These are phyloP conservation scores for Zoanthus gigantus DNA, from an alignment of 92 coral and sea anemone species.

Conservation along the genomic window DNA sequence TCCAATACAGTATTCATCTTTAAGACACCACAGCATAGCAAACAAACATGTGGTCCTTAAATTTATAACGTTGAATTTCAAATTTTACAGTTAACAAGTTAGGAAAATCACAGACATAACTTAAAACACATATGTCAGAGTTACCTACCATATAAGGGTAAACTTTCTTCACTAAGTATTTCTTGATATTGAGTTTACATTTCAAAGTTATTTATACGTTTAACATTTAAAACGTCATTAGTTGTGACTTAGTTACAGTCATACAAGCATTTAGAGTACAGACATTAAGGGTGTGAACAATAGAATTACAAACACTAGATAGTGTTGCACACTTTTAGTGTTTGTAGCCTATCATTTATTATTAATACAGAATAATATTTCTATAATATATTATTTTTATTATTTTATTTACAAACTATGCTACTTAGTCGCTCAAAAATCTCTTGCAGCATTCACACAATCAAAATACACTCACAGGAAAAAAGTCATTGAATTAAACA, in stretches of 20 bases:
- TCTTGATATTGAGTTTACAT: constrained; percentile 35
- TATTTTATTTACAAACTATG: neutral
- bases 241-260: constrained; percentile 7
- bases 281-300: neutral
- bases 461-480: neutral
- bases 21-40: constrained; percentile 25
- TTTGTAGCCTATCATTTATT: neutral
- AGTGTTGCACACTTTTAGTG: neutral
- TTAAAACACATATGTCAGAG: neutral
- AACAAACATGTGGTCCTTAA: constrained; percentile 33
- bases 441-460: neutral
- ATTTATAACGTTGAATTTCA: constrained; percentile 15
- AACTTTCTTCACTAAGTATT: constrained; percentile 10
- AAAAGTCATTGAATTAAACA: neutral
- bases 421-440: neutral
- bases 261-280: constrained; percentile 2
- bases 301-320: neutral
- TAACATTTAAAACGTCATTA: constrained; percentile 35
- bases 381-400: neutral
- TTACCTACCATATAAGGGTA: constrained; percentile 1
- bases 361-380: neutral
- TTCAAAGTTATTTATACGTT: constrained; percentile 37
- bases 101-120: constrained; percentile 33
- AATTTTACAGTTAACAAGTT: constrained; percentile 37
- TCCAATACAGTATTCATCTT: neutral